Base-by-base conservation (phyloP, 2,888 invertebrate genomes). In the Mythimna impura region DNA sequence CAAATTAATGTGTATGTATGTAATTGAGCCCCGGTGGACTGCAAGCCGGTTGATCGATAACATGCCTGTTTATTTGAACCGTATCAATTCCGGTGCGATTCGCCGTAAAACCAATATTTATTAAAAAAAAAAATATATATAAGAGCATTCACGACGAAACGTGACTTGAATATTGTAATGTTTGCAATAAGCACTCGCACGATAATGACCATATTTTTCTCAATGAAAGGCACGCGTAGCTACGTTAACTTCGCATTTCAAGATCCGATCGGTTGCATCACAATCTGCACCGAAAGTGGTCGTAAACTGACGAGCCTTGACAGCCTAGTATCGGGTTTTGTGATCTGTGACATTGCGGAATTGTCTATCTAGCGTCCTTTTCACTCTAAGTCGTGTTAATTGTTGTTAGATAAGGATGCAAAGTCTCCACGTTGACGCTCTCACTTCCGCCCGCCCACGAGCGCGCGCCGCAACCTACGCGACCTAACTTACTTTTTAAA, bases 371-470 rank as follows among this genome's bases (percentile, higher is more conserved):
- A 80, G 88, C 82, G 84, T 94, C 92, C 86, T 91, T 80, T 87
- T 93, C 91, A 65, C 82, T 80, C 93, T 84, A 85, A 89, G 83
- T 84, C 72, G 70, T 77, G 83, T 88, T 90, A 87, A 85, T 84
- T 82, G 78, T 79, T 73, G 95, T 90, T 93, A 94, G 95, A 96
- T 90, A 93, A 93, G 91, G 95, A 95, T 83, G 89, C 88, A 84
- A 87, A 80, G 89, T 88, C 88, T 88, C 89, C 90, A 89, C 90
- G 88, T 89, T 90, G 91, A 88, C 90, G 94, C 96, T 96, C 95
- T 96, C 95, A 95, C 96, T 96, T 96, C 96, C 96, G 96, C 93
- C 95, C 96, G 95, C 96, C 96, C 92, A 96, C 95, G 93, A 87
- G 62, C 60, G 55, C 85, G 80, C 90, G 86, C 88, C 91, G 92